Conservation (phyloP, 2,113 vertebrate species). For the Mellivora capensis region DNA sequence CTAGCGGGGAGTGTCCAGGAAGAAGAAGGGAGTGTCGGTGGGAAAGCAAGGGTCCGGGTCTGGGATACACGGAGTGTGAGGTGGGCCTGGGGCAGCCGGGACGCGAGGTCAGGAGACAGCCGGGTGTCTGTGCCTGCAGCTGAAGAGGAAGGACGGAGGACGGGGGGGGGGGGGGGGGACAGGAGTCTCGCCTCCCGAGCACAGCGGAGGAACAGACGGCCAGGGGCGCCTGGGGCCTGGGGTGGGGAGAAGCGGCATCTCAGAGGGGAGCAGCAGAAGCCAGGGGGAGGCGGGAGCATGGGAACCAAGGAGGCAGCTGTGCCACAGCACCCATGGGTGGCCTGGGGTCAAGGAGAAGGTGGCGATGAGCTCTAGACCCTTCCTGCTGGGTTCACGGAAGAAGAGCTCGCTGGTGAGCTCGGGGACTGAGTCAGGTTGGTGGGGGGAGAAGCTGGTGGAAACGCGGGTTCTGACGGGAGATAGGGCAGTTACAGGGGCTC, state of each 20-base stretch:
- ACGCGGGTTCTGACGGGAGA: background rate
- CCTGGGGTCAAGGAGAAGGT: background rate
- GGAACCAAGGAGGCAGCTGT: rapidly evolving
- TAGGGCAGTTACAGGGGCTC: background rate
- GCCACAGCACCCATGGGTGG: background rate
- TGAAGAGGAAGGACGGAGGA: background rate
- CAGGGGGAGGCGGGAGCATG: background rate
- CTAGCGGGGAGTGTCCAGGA: background rate
- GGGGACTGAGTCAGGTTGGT: background rate
- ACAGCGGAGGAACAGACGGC: background rate
- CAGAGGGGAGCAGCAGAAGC: background rate
- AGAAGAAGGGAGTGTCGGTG: background rate
- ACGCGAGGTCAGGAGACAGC: background rate
- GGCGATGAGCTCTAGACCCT: background rate
- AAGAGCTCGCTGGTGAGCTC: background rate
- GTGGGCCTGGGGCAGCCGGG: background rate
- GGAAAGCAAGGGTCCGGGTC: background rate
- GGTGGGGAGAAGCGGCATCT: background rate
- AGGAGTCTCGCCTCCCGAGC: background rate
- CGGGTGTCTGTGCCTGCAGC: background rate
- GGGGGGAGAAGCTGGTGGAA: background rate
- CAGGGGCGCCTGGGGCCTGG: rapidly evolving
- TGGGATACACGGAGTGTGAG: background rate
- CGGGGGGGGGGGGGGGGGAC: background rate
- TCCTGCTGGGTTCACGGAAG: background rate